Evolutionary conservation across 2,888 invertebrate species (phyloP).

Genomic region (Atrina japonica): DNA sequence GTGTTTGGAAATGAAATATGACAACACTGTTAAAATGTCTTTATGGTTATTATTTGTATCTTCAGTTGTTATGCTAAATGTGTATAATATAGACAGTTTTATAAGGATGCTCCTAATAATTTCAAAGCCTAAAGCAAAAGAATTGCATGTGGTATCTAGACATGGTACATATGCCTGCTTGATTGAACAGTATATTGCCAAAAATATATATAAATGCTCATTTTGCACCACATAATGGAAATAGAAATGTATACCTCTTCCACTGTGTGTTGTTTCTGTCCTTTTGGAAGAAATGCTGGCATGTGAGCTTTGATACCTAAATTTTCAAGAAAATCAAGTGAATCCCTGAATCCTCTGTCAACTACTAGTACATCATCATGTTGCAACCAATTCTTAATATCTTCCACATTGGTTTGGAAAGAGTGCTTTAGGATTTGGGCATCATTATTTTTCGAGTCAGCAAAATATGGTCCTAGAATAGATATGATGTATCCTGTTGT

Average conservation of each 20-base stretch:
- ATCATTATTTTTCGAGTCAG: slow-evolving; percentile 39
- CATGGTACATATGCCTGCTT: too few species aligned
- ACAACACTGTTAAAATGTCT: too few species aligned
- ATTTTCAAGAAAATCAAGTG: slow-evolving; percentile 24
- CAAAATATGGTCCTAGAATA: slow-evolving; percentile 32
- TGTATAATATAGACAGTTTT: too few species aligned
- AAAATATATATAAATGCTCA: too few species aligned
- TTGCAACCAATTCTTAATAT: slow-evolving; percentile 22
- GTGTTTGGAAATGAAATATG: neutral
- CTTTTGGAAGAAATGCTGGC: slow-evolving; percentile 32
- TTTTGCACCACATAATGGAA: too few species aligned
- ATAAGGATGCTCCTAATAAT: too few species aligned
- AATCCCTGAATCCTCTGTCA: slow-evolving; percentile 35
- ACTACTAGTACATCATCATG: slow-evolving; percentile 33
- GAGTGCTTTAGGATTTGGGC: slow-evolving; percentile 33
- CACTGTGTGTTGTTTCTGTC: slow-evolving; percentile 35
- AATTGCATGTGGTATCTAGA: too few species aligned
- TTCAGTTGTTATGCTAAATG: too few species aligned
- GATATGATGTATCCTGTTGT: slow-evolving; percentile 32
- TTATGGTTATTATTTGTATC: too few species aligned
- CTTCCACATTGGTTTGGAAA: slow-evolving; percentile 14
- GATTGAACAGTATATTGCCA: too few species aligned
- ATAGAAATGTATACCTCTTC: slow-evolving; percentile 17
- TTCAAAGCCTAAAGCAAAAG: too few species aligned
- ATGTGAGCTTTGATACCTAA: slow-evolving; percentile 32